Evolutionary conservation across 2,888 invertebrate genomes (phyloP).

Genomic region (Drosophila monieri): DNA sequence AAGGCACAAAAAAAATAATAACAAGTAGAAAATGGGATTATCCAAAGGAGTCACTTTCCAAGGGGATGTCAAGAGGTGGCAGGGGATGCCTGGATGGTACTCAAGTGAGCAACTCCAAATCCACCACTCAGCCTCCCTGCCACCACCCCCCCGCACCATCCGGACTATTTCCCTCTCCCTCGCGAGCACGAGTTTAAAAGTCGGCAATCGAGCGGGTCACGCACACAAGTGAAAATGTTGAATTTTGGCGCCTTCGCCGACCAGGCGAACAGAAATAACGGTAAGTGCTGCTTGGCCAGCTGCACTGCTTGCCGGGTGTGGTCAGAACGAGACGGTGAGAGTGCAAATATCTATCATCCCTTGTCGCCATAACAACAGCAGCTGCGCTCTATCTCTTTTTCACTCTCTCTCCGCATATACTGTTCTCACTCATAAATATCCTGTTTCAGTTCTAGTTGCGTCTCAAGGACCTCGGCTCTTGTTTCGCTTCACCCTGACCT

Average conservation of each 20-base stretch:
- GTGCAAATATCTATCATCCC: conserved; percentile 20
- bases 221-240: conserved; percentile 78
- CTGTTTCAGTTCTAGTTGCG: conserved; percentile 41
- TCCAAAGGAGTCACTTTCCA: conserved; percentile 38
- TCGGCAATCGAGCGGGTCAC: conserved; percentile 46
- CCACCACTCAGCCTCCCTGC: conserved; percentile 40
- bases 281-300: neutral
- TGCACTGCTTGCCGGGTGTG: neutral
- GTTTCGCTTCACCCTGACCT: conserved; percentile 57
- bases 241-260: conserved; percentile 83
- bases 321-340: conserved; percentile 4
- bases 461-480: conserved; percentile 62
- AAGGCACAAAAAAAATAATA: conserved; percentile 22
- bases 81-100: conserved; percentile 26
- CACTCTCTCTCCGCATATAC: neutral
- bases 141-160: neutral
- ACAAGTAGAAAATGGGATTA: conserved; percentile 36
- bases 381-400: conserved; percentile 36
- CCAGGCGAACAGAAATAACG: conserved; percentile 74
- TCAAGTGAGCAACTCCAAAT: conserved; percentile 53
- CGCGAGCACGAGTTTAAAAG: neutral
- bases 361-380: conserved; percentile 46
- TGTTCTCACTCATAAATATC: conserved; percentile 3
- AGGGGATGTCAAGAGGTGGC: neutral
- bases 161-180: conserved; percentile 2